Evolutionary conservation across 1,140 invertebrate species (phyloP), one percentile per base, ranked within the genome.

Genomic region (Drosophila saltans): DNA sequence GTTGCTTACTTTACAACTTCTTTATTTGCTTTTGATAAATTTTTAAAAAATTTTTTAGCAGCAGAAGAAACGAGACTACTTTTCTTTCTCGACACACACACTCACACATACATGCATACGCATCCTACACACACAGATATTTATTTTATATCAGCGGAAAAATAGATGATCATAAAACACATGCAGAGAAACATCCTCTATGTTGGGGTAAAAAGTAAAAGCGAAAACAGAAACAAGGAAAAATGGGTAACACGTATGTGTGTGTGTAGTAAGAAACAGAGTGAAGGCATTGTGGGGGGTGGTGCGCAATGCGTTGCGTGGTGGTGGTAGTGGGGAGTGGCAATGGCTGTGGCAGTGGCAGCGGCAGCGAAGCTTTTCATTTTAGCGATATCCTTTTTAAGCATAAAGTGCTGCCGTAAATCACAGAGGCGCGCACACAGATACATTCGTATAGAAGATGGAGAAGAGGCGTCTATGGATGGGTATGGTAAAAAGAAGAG

Each of bases 331-430:
- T 16, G 16, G 16, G 16, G 16, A 16, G 16, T 16, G 16, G 16
- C 16, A 16, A 16, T 16, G 16, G 16, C 16, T 16, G 16, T 16
- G 16, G 16, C 16, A 56, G 48, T 69, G 72, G 65, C 77, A 72
- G 21, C 59, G 60, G 75, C 60, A 78, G 78, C 75, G 78, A 69
- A 90, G 84, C 84, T 89, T 89, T 89, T 89, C 85, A 89, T 89
- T 89, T 89, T 89, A 90, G 84, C 85, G 85, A 89, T 89, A 89
- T 89, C 84, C 85, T 89, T 89, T 89, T 90, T 89, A 89, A 89
- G 84, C 84, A 89, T 90, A 90, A 89, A 89, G 84, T 89, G 84
- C 84, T 89, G 84, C 85, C 84, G 84, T 89, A 89, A 89, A 89
- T 89, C 84, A 89, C 84, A 89, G 84, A 84, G 69, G 59, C 84